Evolutionary conservation across 2,113 vertebrate species (phyloP), one percentile per base, ranked within the genome.

Genomic region (Hoplias malabaricus): DNA sequence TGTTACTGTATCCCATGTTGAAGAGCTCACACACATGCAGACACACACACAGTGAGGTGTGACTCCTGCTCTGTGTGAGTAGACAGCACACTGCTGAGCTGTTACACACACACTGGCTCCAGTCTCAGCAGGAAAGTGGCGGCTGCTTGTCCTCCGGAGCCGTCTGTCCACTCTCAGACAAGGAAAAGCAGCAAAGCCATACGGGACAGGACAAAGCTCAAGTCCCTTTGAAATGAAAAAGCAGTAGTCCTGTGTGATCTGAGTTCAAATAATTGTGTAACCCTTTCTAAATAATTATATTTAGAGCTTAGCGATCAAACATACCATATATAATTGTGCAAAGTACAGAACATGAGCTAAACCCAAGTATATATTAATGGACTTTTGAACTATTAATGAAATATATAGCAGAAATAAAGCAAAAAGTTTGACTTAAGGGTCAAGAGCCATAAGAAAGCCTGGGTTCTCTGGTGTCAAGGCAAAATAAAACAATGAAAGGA

Each of bases 41-140:
- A 43, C 42, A 68, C 14, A 68, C 2, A 68, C 50, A 43, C 65
- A 80, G 85, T 84, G 81, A 83, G 82, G 83, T 84, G 85, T 87
- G 88, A 86, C 84, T 88, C 83, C 69, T 40, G 31, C 79, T 50
- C 81, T 81, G 65, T 87, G 86, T 88, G 66, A 68, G 89, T 82
- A 78, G 90, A 88, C 89, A 85, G 84, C 73, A 73, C 38, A 83
- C 92, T 78, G 88, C 92, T 90, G 90, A 84, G 92, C 89, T 89
- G 84, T 82, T 90, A 89, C 86, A 77, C 67, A 79, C 83, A 78
- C 86, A 81, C 65, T 75, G 84, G 88, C 86, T 87, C 86, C 81
- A 80, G 67, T 78, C 88, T 80, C 89, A 87, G 86, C 86, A 77
- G 87, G 90, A 81, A 12, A 65, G 65, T 56, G 76, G 79, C 73